These are phyloP conservation scores for Erebia ligea DNA, from an alignment of 2,888 invertebrate species.

Conservation along the genomic window DNA sequence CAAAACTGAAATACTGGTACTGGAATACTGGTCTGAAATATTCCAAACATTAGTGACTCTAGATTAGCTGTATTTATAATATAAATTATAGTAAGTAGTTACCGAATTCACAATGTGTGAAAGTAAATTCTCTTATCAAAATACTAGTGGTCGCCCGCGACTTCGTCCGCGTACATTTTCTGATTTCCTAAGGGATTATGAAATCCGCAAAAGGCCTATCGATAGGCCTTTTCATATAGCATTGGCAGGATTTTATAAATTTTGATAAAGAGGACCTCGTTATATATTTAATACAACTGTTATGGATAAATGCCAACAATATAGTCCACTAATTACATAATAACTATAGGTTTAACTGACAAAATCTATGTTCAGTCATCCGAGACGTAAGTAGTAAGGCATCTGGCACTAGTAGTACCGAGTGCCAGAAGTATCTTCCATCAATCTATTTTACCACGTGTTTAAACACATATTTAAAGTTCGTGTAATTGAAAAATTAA, in stretches of 20 bases:
- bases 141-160: too few relatives aligned
- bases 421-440: not conserved
- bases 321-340: not conserved
- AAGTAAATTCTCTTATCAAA: too few relatives aligned
- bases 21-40: too few relatives aligned
- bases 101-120: not conserved
- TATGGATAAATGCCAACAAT: conserved; percentile 5
- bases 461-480: conserved; percentile 4
- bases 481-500: not conserved
- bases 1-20: too few relatives aligned
- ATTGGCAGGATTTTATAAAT: too few relatives aligned
- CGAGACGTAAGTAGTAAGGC: conserved; percentile 4
- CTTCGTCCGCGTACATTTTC: too few relatives aligned
- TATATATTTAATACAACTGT: not conserved
- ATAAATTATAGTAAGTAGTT: not conserved
- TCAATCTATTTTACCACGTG: conserved; percentile 12
- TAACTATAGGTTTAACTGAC: not conserved
- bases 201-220: too few relatives aligned
- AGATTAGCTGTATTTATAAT: not conserved
- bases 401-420: not conserved
- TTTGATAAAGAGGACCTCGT: not conserved
- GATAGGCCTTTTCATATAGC: too few relatives aligned
- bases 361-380: conserved; percentile 10
- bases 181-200: too few relatives aligned
- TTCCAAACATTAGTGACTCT: not conserved